phyloP scores from a whole-genome alignment of 2,888 invertebrate species.

The Margaritifera margaritifera region DNA sequence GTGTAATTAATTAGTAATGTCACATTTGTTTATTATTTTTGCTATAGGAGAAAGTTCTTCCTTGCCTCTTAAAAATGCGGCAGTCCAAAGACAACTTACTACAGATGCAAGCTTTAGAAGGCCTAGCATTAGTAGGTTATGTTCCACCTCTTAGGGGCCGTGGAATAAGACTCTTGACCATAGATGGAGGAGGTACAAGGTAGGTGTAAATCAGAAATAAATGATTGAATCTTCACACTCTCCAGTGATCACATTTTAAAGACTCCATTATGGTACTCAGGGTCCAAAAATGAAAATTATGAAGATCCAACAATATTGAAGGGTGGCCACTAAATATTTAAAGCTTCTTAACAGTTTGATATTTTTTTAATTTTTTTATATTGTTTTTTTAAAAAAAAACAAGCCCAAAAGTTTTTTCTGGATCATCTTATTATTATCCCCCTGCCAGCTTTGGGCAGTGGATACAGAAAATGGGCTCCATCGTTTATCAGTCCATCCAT shows the following conservation, averaged over 20 bases:
- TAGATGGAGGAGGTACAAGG: slow-evolving; percentile 92
- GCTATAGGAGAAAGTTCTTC: slow-evolving; percentile 80
- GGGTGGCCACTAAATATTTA: not conserved
- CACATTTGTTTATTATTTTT: slow-evolving; percentile 16
- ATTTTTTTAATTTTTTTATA: too few relatives aligned
- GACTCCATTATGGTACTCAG: not conserved
- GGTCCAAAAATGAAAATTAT: not conserved
- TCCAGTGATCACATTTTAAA: not conserved
- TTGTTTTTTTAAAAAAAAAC: too few relatives aligned
- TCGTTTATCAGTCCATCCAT: too few relatives aligned
- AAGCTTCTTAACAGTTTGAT: too few relatives aligned
- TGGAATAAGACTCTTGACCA: slow-evolving; percentile 86
- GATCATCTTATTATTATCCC: too few relatives aligned
- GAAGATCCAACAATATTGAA: not conserved
- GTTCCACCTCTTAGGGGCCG: slow-evolving; percentile 80
- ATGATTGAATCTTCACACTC: not conserved
- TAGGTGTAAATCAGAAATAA: slow-evolving; percentile 40
- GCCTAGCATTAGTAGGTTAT: slow-evolving; percentile 83
- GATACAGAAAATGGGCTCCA: too few relatives aligned
- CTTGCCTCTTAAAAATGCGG: slow-evolving; percentile 78
- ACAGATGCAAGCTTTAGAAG: slow-evolving; percentile 70
- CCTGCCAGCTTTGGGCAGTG: too few relatives aligned
- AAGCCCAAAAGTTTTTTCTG: too few relatives aligned
- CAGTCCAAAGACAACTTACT: slow-evolving; percentile 41
- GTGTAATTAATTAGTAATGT: too few relatives aligned